Conservation (phyloP, 2,888 invertebrate species). For the Noctua comes region DNA sequence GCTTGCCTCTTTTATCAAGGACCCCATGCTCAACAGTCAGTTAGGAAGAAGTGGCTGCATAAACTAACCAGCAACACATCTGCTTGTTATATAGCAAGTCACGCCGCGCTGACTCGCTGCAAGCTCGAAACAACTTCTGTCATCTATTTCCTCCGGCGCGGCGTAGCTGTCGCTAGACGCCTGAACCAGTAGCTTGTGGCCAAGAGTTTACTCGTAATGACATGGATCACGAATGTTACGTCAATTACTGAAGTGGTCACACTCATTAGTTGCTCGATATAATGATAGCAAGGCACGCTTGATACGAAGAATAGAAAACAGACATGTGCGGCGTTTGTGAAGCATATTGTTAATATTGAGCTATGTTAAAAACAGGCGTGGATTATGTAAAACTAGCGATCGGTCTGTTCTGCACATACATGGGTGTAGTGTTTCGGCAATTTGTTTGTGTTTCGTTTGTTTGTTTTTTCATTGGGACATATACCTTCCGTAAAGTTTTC, state of each 20-base stretch:
- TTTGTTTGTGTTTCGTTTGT: background rate
- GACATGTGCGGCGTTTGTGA: background rate
- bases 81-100: background rate
- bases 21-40: background rate
- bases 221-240: slow-evolving; percentile 57
- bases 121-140: background rate
- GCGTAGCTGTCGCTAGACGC: background rate
- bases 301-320: background rate
- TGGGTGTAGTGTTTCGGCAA: background rate
- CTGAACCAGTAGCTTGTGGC: background rate
- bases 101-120: background rate
- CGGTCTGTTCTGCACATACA: background rate
- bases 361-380: background rate
- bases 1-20: background rate
- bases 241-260: slow-evolving; percentile 55
- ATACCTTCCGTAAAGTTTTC: background rate
- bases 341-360: background rate
- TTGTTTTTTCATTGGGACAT: background rate
- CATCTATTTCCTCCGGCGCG: background rate
- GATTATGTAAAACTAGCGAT: background rate
- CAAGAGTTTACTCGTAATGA: slow-evolving; percentile 14
- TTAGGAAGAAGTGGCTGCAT: too few species aligned
- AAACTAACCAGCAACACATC: background rate
- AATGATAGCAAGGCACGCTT: slow-evolving; percentile 43
- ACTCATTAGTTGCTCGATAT: slow-evolving; percentile 33